Conservation (phyloP, 35 echinoderm and acorn worm species). For the Diadema setosum region DNA sequence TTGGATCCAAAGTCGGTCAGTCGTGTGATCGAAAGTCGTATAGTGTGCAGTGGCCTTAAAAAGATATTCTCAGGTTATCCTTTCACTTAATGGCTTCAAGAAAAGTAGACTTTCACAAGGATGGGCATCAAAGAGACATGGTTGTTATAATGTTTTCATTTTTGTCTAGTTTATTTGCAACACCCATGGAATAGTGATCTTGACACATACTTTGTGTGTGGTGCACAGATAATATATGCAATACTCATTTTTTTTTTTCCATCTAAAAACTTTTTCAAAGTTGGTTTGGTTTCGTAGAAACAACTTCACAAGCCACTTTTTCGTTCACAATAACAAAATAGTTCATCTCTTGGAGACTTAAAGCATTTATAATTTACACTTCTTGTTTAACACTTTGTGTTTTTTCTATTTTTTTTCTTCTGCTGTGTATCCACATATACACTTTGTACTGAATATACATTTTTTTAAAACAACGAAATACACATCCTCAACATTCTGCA, state of each 20-base stretch:
- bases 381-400: not conserved
- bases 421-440: not conserved
- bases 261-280: no score
- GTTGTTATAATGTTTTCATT: no score
- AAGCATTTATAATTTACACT: not conserved
- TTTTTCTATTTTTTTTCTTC: not conserved
- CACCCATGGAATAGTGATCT: not conserved
- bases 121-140: no score
- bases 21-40: no score
- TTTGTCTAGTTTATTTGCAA: not conserved
- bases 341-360: not conserved
- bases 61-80: no score
- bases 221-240: slow-evolving; percentile 5
- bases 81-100: no score
- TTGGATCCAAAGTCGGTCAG: no score
- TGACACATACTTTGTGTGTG: not conserved
- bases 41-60: no score
- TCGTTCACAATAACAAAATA: not conserved
- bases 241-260: not conserved
- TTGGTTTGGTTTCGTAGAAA: slow-evolving; percentile 1
- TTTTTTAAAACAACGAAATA: not conserved
- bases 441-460: slow-evolving; percentile 11
- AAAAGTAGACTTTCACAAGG: no score
- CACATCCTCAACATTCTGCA: not conserved
- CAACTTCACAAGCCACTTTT: not conserved